These are phyloP conservation scores for Cottoperca gobio DNA, from an alignment of 2,797 vertebrate species.

Conservation along the genomic window DNA sequence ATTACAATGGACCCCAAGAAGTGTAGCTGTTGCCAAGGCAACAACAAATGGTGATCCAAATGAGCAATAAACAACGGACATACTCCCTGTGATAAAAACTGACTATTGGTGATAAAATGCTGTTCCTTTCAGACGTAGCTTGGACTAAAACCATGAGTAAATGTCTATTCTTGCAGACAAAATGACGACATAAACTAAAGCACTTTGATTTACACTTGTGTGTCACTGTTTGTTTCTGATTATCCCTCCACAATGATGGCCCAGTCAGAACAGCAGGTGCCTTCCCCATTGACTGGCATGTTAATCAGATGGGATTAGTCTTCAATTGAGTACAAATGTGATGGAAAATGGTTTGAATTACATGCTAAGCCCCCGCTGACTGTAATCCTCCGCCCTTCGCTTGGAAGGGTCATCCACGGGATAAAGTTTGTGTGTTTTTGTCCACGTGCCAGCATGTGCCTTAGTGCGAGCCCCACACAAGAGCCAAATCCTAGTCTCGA, in stretches of 20 bases:
- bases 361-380: conserved; percentile 74
- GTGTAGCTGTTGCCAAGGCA: background rate
- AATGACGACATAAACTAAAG: conserved; percentile 17
- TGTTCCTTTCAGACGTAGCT: background rate
- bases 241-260: conserved; percentile 23
- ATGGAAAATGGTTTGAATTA: conserved; percentile 86
- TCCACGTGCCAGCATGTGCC: conserved; percentile 4
- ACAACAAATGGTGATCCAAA: background rate
- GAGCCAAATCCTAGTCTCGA: conserved; percentile 37
- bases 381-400: conserved; percentile 74
- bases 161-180: background rate
- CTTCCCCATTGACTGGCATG: conserved; percentile 71
- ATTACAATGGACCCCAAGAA: background rate
- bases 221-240: conserved; percentile 33
- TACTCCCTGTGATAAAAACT: background rate
- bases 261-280: conserved; percentile 66
- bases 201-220: conserved; percentile 25
- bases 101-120: background rate
- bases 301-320: conserved; percentile 81
- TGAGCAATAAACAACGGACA: background rate
- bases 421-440: conserved; percentile 15
- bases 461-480: conserved; percentile 13
- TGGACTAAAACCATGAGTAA: background rate
- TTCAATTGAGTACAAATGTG: conserved; percentile 80
- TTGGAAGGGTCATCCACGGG: conserved; percentile 59